phyloP scores from a whole-genome alignment of 2,113 vertebrate genomes.

The Argyrosomus japonicus region DNA sequence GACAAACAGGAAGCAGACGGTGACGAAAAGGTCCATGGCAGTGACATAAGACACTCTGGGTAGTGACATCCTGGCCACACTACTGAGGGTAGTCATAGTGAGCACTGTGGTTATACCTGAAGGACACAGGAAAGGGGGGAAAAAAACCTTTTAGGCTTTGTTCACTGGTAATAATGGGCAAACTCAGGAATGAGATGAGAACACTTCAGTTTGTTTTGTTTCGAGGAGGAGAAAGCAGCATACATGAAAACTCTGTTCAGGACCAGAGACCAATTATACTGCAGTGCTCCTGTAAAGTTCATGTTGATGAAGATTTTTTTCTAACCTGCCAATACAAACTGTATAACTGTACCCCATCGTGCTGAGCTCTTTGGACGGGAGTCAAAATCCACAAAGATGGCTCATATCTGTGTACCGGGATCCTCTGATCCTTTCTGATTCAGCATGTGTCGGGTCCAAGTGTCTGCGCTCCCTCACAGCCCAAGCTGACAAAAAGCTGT shows the following conservation, averaged over 20 bases:
- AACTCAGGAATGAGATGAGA: not conserved
- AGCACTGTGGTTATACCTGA: constrained; percentile 96
- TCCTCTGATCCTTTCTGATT: too few relatives aligned
- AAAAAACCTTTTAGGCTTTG: not conserved
- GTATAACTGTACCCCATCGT: too few relatives aligned
- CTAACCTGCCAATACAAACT: not conserved
- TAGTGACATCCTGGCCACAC: constrained; percentile 93
- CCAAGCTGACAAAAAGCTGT: too few relatives aligned
- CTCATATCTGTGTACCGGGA: too few relatives aligned
- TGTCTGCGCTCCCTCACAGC: too few relatives aligned
- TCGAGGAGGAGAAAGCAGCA: not conserved
- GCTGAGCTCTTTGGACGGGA: too few relatives aligned
- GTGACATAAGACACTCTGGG: constrained; percentile 97
- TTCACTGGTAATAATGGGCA: not conserved
- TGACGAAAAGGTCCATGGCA: constrained; percentile 98
- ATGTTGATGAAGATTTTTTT: not conserved
- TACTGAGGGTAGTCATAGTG: constrained; percentile 97
- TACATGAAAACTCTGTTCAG: not conserved
- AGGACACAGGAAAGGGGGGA: constrained; percentile 34
- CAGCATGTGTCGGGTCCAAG: too few relatives aligned
- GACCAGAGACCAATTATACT: not conserved
- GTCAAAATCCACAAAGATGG: too few relatives aligned
- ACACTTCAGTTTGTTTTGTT: not conserved
- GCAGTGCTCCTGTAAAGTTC: not conserved
- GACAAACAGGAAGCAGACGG: constrained; percentile 97